These are phyloP conservation scores for Celastrina argiolus DNA, from an alignment of 2,888 invertebrate genomes.

Conservation along the genomic window DNA sequence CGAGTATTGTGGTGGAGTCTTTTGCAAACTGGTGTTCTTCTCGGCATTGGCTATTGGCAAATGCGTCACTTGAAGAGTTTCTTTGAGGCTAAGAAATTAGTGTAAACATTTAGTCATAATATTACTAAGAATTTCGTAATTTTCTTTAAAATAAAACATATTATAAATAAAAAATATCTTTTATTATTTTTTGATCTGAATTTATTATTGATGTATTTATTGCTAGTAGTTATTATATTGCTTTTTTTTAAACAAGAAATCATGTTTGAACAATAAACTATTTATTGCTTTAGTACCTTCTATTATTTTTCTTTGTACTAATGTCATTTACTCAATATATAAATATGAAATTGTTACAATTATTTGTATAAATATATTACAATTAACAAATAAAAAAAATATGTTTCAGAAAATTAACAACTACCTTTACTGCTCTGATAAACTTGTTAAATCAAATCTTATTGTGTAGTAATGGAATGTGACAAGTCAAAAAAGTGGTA, in stretches of 20 bases:
- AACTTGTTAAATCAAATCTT: too few species aligned
- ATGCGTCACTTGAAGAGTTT: constrained; percentile 99
- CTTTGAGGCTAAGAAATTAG: constrained; percentile 99
- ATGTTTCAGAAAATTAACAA: too few species aligned
- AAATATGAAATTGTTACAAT: not conserved
- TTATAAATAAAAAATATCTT: not conserved
- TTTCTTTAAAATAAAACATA: constrained; percentile 25
- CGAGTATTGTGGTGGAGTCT: constrained; percentile 98
- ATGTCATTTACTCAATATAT: not conserved
- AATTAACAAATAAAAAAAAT: too few species aligned
- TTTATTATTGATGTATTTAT: not conserved
- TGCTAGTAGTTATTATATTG: not conserved
- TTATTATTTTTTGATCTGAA: constrained; percentile 9
- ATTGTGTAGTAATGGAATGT: too few species aligned
- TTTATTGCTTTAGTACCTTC: not conserved
- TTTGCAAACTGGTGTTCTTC: constrained; percentile 91
- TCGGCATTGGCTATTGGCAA: constrained; percentile 98
- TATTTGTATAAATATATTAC: too few species aligned
- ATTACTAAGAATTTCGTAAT: constrained; percentile 19
- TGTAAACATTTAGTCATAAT: constrained; percentile 70
- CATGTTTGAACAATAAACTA: not conserved
- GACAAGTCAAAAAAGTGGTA: too few species aligned
- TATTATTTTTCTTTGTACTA: not conserved
- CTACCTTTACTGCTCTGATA: too few species aligned
- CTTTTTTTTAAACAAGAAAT: not conserved